Conservation (phyloP, 92 coral and sea anemone species). For the Paragorgia papillata region DNA sequence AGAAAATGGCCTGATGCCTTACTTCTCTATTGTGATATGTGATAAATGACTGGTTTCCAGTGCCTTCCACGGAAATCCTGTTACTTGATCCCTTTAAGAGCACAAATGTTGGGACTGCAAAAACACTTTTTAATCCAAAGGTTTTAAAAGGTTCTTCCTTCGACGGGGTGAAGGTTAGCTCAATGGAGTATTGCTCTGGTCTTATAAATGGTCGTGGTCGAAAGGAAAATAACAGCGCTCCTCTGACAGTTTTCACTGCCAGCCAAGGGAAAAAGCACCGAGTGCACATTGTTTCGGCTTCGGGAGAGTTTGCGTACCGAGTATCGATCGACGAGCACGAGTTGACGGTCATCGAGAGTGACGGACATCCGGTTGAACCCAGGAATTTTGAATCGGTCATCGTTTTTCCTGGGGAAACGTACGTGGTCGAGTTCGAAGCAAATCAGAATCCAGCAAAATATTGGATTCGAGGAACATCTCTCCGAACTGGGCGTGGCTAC, state of each 20-base stretch:
- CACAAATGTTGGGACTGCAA: slow-evolving; percentile 39
- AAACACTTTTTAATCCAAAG: too few species aligned
- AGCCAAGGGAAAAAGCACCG: slow-evolving; percentile 56
- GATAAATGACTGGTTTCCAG: slow-evolving; percentile 50
- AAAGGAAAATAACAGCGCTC: slow-evolving; percentile 56
- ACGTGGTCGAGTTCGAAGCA: slow-evolving; percentile 54
- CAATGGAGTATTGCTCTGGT: slow-evolving; percentile 52
- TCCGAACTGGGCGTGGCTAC: too few species aligned
- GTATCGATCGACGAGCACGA: slow-evolving; percentile 65
- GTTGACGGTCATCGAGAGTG: slow-evolving; percentile 61
- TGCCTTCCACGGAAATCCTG: slow-evolving; percentile 29
- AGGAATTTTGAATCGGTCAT: slow-evolving; percentile 52
- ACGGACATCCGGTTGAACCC: slow-evolving; percentile 62
- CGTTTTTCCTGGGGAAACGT: slow-evolving; percentile 60
- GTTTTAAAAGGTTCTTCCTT: too few species aligned
- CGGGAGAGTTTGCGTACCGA: slow-evolving; percentile 50
- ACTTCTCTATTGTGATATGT: slow-evolving; percentile 32
- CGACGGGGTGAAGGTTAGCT: slow-evolving; percentile 48
- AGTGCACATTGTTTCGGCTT: slow-evolving; percentile 51
- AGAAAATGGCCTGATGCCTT: slow-evolving; percentile 23
- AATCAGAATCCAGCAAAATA: too few species aligned
- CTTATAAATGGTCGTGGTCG: slow-evolving; percentile 57
- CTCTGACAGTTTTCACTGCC: slow-evolving; percentile 41
- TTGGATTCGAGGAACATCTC: too few species aligned
- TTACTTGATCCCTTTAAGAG: slow-evolving; percentile 35